Conservation (phyloP, 2,113 vertebrate species). For the Nannobrachium achirus region DNA sequence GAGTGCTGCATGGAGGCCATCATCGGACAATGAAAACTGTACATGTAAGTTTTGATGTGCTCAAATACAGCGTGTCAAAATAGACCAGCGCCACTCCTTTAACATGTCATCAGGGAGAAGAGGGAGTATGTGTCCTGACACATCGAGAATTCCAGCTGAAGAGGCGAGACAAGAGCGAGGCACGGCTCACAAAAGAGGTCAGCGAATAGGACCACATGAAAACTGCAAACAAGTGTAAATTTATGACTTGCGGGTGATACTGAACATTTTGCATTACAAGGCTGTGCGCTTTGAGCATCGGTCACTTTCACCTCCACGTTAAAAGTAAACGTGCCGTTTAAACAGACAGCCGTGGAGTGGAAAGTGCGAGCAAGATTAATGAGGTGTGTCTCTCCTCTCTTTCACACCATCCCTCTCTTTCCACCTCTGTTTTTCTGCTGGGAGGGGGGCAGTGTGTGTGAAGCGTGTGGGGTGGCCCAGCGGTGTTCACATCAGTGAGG, state of each 20-base stretch:
- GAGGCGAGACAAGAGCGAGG: conserved; percentile 27
- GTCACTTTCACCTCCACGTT: conserved; percentile 72
- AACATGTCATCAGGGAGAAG: conserved; percentile 22
- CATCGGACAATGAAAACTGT: conserved; percentile 27
- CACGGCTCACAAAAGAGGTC: conserved; percentile 29
- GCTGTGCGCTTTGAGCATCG: conserved; percentile 43
- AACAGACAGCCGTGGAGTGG: conserved; percentile 63
- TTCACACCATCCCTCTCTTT: conserved; percentile 56
- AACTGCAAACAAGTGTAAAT: conserved; percentile 56
- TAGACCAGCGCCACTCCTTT: conserved; percentile 24
- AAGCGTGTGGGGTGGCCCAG: conserved; percentile 35
- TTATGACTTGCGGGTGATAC: conserved; percentile 61
- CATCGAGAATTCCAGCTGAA: conserved; percentile 50
- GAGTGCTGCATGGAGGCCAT: conserved; percentile 17
- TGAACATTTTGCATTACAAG: conserved; percentile 64
- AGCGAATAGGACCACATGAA: conserved; percentile 39
- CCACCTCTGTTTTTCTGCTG: conserved; percentile 55
- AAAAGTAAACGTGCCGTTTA: conserved; percentile 67
- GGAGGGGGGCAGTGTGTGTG: conserved; percentile 35
- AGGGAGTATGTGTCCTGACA: conserved; percentile 41
- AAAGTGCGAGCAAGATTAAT: conserved; percentile 73
- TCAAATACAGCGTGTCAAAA: conserved; percentile 47
- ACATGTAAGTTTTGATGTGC: conserved; percentile 46
- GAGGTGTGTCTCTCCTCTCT: conserved; percentile 68
- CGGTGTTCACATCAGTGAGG: conserved; percentile 35